Evolutionary conservation across 2,888 invertebrate species (phyloP).

Genomic region (Drosophila heteroneura): DNA sequence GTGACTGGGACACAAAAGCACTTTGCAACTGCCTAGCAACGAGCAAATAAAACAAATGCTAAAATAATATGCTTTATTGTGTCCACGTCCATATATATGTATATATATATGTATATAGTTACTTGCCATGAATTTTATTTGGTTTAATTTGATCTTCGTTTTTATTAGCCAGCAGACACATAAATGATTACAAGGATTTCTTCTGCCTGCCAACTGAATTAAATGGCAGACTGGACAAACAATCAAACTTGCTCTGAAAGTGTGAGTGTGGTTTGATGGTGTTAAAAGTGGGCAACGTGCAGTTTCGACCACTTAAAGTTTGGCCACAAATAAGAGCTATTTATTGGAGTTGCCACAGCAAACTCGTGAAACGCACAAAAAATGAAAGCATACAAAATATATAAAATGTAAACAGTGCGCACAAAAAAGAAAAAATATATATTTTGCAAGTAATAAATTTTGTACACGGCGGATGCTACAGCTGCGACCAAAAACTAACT

Average conservation of each 20-base stretch:
- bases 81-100: neutral
- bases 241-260: slow-evolving; percentile 7
- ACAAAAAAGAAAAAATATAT: slow-evolving; percentile 38
- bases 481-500: slow-evolving; percentile 37
- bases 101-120: neutral
- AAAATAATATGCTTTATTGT: slow-evolving; percentile 68
- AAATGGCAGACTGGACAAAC: slow-evolving; percentile 12
- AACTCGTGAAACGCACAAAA: slow-evolving; percentile 28
- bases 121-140: slow-evolving; percentile 52
- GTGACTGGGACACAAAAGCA: slow-evolving; percentile 40
- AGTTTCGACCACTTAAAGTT: slow-evolving; percentile 2
- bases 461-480: slow-evolving; percentile 38
- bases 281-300: neutral
- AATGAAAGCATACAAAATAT: slow-evolving; percentile 25
- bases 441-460: slow-evolving; percentile 67
- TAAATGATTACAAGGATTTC: slow-evolving; percentile 28
- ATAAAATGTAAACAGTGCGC: slow-evolving; percentile 60
- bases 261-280: slow-evolving; percentile 1
- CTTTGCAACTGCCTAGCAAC: slow-evolving; percentile 47
- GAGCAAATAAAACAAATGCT: slow-evolving; percentile 61
- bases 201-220: slow-evolving; percentile 36
- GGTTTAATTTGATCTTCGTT: slow-evolving; percentile 52
- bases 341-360: slow-evolving; percentile 20
- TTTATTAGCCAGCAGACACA: slow-evolving; percentile 51
- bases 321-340: slow-evolving; percentile 13